These are phyloP conservation scores for Upupa epops DNA, from an alignment of 2,113 vertebrate species.

Conservation along the genomic window DNA sequence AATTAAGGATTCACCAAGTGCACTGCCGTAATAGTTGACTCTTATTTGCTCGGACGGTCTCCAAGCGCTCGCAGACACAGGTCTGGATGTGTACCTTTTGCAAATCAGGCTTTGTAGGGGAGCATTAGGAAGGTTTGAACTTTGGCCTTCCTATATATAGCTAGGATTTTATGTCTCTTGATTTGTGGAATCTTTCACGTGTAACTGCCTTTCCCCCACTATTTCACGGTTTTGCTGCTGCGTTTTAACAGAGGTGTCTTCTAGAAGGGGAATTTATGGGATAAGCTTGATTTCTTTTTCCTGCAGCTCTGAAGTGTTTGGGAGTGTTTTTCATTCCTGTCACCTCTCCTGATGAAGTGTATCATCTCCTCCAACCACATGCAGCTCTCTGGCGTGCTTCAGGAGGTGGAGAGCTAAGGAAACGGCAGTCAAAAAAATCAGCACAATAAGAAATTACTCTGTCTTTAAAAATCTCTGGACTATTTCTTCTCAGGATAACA, in stretches of 20 bases:
- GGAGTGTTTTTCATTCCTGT: slow-evolving; percentile 28
- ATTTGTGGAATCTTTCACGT: slow-evolving; percentile 15
- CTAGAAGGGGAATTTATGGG: slow-evolving; percentile 51
- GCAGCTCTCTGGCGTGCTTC: background rate
- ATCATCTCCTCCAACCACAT: background rate
- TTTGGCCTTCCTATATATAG: background rate
- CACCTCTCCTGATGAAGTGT: slow-evolving; percentile 7
- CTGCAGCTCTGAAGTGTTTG: background rate
- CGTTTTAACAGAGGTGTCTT: slow-evolving; percentile 42
- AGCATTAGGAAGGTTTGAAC: slow-evolving; percentile 16
- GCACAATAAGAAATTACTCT: background rate
- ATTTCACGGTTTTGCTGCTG: slow-evolving; percentile 22
- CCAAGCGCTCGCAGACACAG: background rate
- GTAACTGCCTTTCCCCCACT: slow-evolving; percentile 38
- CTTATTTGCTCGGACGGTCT: background rate
- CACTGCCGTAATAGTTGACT: background rate
- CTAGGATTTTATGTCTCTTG: background rate
- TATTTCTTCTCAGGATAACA: background rate
- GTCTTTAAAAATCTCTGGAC: background rate
- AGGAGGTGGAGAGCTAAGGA: background rate
- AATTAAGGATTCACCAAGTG: background rate
- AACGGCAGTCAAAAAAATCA: background rate
- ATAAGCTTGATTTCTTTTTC: slow-evolving; percentile 18
- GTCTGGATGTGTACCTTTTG: background rate
- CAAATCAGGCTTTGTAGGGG: background rate